phyloP scores from a whole-genome alignment of 2,797 vertebrate genomes.

The Diplodus puntazzo region DNA sequence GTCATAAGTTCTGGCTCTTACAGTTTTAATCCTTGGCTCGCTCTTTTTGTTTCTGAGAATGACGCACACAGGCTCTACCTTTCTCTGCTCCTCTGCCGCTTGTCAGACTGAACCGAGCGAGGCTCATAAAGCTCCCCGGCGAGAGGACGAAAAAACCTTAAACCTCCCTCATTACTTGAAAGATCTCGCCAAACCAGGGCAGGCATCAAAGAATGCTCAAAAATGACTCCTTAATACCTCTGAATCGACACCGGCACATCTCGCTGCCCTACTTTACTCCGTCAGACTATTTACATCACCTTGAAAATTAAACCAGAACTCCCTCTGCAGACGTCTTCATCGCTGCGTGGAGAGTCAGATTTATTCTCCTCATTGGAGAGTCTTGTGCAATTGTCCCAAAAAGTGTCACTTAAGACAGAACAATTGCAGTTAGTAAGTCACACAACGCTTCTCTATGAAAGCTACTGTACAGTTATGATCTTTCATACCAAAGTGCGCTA shows the following conservation, averaged over 20 bases:
- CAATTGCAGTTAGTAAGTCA: not conserved
- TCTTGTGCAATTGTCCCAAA: not conserved
- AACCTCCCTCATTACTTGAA: slow-evolving; percentile 72
- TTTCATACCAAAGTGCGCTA: not conserved
- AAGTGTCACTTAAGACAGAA: not conserved
- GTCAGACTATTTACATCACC: slow-evolving; percentile 50
- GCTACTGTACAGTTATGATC: fast-evolving
- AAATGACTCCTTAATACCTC: slow-evolving; percentile 68
- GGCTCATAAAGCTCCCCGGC: slow-evolving; percentile 58
- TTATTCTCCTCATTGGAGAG: not conserved
- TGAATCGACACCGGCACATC: slow-evolving; percentile 54
- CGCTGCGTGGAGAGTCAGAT: not conserved
- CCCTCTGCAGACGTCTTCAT: not conserved
- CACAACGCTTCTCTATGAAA: not conserved
- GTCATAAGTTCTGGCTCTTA: slow-evolving; percentile 35
- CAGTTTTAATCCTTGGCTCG: slow-evolving; percentile 36
- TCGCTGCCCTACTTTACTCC: slow-evolving; percentile 52
- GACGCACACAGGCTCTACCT: slow-evolving; percentile 43
- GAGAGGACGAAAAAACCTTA: slow-evolving; percentile 54
- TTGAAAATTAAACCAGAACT: slow-evolving; percentile 39
- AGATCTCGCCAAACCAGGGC: slow-evolving; percentile 49
- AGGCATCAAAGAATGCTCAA: slow-evolving; percentile 67
- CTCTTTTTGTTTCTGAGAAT: slow-evolving; percentile 45
- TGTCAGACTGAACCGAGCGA: slow-evolving; percentile 51
- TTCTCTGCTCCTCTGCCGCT: slow-evolving; percentile 42